Base-by-base conservation (phyloP, 2,113 vertebrate species). In the Perca flavescens region DNA sequence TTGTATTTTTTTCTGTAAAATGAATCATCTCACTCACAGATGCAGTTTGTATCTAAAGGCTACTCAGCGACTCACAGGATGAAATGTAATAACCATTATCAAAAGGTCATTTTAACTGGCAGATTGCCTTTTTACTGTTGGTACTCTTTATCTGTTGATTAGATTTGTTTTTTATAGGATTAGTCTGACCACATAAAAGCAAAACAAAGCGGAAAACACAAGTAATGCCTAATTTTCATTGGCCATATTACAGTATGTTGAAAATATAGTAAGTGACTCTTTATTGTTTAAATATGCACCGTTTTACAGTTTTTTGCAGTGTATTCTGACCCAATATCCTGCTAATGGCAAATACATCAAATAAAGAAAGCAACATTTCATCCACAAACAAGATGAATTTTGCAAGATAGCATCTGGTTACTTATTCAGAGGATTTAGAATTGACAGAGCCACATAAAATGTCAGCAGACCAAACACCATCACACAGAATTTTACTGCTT, bases 11-110 rank as follows among this genome's bases (percentile, higher is more conserved):
- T 58, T 6, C 46, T 53, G 9, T 17, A 17, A 31, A 70, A 40
- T 64, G 5, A 62, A n/a, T 66, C 15, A 21, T 58, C 21, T 73
- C 52, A 25, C 25, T 56, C 2, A 49, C 68, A 57, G 13, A n/a
- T 47, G 22, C 49, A 64, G 8, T 65, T 62, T 53, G 6, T 61
- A 60, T 66, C 79, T 53, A 28, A 60, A 60, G 8, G 70, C 64
- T 28, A n/a, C 43, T 57, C 10, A 8, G 25, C 67, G 25, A 56
- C 17, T 50, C n/a, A 15, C 47, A 68, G 36, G 19, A 50, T 54
- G 36, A 34, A 40, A 22, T 40, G 25, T 80, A 58, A 65, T 22
- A 49, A n/a, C 43, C 40, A 43, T 43, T 11, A 43, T 43, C 40
- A 43, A 43, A 43, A 50, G 60, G 16, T 66, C 36, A 72, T 5